A percentile compares a stretch with the other conserved stretches of the same genome.
Evolutionary conservation across 2,113 vertebrate species (phyloP).

Genomic region (Labeo rohita): DNA sequence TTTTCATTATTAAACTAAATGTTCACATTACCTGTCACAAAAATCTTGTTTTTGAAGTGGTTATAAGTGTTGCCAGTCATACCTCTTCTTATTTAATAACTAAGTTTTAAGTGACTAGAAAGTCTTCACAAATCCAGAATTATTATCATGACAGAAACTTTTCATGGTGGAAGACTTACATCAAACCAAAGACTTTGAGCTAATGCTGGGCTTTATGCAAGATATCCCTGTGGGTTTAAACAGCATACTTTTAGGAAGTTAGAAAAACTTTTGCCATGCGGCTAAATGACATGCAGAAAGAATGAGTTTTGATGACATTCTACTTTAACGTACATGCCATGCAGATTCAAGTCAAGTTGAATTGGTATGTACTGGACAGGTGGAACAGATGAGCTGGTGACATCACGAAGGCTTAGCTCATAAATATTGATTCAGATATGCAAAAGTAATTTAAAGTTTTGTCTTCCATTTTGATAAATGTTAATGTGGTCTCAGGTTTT

Average conservation of each 20-base stretch:
- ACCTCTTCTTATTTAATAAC: neutral
- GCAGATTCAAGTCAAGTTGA: neutral
- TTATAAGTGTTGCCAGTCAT: neutral
- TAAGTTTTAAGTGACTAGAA: neutral
- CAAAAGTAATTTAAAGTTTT: neutral
- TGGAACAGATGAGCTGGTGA: neutral
- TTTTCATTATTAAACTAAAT: neutral
- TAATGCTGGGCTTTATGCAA: conserved; percentile 10
- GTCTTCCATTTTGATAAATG: neutral
- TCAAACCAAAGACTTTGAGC: neutral
- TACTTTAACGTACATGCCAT: neutral
- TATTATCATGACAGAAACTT: neutral
- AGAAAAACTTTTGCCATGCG: neutral
- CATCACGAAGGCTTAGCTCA: neutral
- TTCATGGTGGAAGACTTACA: neutral
- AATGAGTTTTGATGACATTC: neutral
- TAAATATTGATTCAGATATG: neutral
- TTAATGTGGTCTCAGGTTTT: neutral
- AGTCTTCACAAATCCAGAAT: neutral
- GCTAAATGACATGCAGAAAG: neutral
- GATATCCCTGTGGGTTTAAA: neutral
- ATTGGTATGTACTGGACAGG: neutral
- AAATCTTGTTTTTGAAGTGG: neutral
- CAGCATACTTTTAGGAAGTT: neutral
- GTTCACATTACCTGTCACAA: neutral